A percentile compares a stretch with the other conserved stretches of the same genome.
Evolutionary conservation across 1,140 invertebrate genomes (phyloP).

Genomic region (Drosophila parabipectinata): DNA sequence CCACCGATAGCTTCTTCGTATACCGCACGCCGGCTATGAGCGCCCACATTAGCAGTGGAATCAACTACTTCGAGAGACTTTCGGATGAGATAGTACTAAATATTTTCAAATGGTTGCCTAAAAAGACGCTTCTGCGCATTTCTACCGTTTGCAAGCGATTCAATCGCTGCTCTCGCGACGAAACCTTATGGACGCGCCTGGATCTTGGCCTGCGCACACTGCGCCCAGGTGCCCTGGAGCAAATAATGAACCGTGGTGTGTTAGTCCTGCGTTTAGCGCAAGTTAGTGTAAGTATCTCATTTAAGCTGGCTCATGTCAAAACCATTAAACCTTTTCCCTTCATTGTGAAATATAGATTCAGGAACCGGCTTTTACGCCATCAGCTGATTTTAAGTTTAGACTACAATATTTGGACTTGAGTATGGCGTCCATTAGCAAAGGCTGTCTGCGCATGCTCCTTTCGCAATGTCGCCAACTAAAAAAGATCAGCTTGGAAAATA

Average conservation of each 20-base stretch:
- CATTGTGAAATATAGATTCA: conserved; percentile 77
- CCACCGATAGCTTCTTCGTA: conserved; percentile 63
- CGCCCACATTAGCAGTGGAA: conserved; percentile 57
- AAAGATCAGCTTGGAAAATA: conserved; percentile 93
- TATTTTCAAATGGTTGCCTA: conserved; percentile 92
- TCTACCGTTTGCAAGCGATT: conserved; percentile 89
- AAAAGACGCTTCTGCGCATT: conserved; percentile 89
- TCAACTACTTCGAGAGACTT: conserved; percentile 87
- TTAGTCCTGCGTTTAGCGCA: conserved; percentile 90
- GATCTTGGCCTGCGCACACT: conserved; percentile 90
- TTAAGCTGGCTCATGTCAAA: not conserved
- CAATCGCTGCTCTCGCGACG: conserved; percentile 90
- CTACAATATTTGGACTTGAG: conserved; percentile 94
- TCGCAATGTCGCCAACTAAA: conserved; percentile 88
- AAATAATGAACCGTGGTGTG: conserved; percentile 89
- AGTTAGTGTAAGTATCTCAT: conserved; percentile 86
- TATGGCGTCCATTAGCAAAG: conserved; percentile 88
- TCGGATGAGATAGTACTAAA: conserved; percentile 94
- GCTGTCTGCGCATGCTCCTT: conserved; percentile 88
- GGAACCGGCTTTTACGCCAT: conserved; percentile 85
- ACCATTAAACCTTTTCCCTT: no score
- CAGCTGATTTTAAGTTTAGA: conserved; percentile 43
- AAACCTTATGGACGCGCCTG: conserved; percentile 92
- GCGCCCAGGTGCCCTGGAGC: conserved; percentile 87
- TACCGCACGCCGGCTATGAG: conserved; percentile 63